A percentile compares a stretch with the other conserved stretches of the same genome.
phyloP scores from a whole-genome alignment of 2,113 vertebrate species.

The Paedocypris sp. region DNA sequence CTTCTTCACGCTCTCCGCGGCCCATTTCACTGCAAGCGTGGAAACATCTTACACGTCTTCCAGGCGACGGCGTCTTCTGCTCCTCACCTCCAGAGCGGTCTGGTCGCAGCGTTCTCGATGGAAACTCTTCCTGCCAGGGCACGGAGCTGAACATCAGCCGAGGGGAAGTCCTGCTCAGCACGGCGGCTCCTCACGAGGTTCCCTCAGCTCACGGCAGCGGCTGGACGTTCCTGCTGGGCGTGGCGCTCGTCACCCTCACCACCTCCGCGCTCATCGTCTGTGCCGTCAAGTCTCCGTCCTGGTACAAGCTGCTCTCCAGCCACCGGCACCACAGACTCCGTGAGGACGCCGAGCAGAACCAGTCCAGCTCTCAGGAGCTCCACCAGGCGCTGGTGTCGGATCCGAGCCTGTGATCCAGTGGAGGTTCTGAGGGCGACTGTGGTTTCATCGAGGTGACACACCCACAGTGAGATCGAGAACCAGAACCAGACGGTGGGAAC shows the following conservation, averaged over 20 bases:
- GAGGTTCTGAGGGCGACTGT: too few relatives aligned
- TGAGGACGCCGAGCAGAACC: conserved; percentile 61
- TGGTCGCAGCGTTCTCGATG: conserved; percentile 22
- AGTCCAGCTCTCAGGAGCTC: too few relatives aligned
- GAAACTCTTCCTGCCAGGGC: neutral
- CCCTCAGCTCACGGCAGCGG: conserved; percentile 58
- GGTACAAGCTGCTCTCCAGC: conserved; percentile 71
- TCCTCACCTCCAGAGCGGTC: conserved; percentile 21
- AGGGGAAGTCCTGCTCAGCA: conserved; percentile 14
- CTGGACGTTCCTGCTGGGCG: conserved; percentile 72
- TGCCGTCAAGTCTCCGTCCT: conserved; percentile 71
- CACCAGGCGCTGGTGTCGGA: too few relatives aligned
- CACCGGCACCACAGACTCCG: conserved; percentile 70
- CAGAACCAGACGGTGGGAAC: too few relatives aligned
- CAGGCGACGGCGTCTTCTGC: conserved; percentile 28
- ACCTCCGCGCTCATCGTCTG: conserved; percentile 65
- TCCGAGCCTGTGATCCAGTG: too few relatives aligned
- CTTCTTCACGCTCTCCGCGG: too few relatives aligned
- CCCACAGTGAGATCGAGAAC: too few relatives aligned
- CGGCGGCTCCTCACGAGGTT: neutral
- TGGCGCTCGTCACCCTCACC: conserved; percentile 56
- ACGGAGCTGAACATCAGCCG: neutral
- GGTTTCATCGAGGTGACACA: too few relatives aligned
- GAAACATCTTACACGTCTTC: neutral
- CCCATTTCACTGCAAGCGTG: neutral